These are phyloP conservation scores for Thunnus thynnus DNA, from an alignment of 2,113 vertebrate species.

Conservation along the genomic window DNA sequence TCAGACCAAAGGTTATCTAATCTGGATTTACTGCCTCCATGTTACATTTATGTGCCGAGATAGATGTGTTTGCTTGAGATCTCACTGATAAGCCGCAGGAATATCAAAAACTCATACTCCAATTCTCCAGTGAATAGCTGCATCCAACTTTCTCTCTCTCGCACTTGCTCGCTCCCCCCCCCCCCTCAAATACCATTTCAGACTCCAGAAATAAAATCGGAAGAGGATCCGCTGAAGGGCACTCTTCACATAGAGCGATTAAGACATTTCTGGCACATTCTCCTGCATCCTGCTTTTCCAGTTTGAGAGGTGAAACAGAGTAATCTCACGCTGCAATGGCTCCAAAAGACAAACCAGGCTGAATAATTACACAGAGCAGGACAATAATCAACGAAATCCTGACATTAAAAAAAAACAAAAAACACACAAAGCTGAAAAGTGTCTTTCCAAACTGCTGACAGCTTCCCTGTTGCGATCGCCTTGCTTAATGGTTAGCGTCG, in stretches of 20 bases:
- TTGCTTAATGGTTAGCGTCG: conserved; percentile 33
- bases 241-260: conserved; percentile 69
- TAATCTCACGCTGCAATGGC: conserved; percentile 75
- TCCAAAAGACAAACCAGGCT: conserved; percentile 69
- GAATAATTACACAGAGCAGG: conserved; percentile 74
- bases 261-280: conserved; percentile 73
- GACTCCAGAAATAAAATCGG: conserved; percentile 58
- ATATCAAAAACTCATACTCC: conserved; percentile 65
- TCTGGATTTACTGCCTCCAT: conserved; percentile 61
- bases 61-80: conserved; percentile 63
- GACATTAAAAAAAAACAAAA: conserved; percentile 23
- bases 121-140: conserved; percentile 47
- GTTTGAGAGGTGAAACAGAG: conserved; percentile 68
- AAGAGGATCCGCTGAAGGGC: conserved; percentile 74
- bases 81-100: conserved; percentile 58
- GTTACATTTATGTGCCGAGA: conserved; percentile 68
- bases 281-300: conserved; percentile 50
- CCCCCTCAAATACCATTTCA: conserved; percentile 47
- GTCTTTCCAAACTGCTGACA: conserved; percentile 53
- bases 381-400: conserved; percentile 65
- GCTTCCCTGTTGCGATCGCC: not conserved
- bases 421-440: conserved; percentile 26
- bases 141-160: conserved; percentile 38
- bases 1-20: conserved; percentile 50
- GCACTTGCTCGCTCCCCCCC: not conserved